A percentile compares a stretch with the other conserved stretches of the same genome.
These are phyloP conservation scores for Atlantisia rogersi DNA, from an alignment of 2,113 vertebrate species.

Conservation along the genomic window DNA sequence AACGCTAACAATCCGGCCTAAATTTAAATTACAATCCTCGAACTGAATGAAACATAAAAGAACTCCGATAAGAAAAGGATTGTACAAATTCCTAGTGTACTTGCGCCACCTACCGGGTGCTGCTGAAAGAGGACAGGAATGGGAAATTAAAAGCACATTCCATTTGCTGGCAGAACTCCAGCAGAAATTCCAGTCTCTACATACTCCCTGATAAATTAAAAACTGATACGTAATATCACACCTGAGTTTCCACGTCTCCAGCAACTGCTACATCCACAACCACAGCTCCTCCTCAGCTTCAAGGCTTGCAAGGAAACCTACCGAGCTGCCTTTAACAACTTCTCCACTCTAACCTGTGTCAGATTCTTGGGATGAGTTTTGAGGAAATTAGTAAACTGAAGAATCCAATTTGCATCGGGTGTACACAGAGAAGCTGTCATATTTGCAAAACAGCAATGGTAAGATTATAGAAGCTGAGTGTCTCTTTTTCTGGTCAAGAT, in stretches of 20 bases:
- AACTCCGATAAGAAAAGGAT: conserved; percentile 54
- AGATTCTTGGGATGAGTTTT: background rate
- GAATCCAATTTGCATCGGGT: background rate
- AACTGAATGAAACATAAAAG: conserved; percentile 17
- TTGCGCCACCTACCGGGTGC: conserved; percentile 40
- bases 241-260: background rate
- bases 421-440: background rate
- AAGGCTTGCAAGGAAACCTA: background rate
- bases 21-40: background rate
- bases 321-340: background rate
- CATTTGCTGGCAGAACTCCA: background rate
- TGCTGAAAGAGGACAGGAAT: rapidly evolving
- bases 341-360: background rate
- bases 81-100: background rate
- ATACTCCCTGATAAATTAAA: background rate
- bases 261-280: background rate
- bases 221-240: background rate
- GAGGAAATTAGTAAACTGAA: background rate
- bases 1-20: background rate
- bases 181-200: background rate
- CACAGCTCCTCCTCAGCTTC: background rate
- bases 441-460: background rate
- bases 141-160: background rate
- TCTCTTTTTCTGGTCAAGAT: background rate
- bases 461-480: background rate